Conservation (phyloP, 2,797 vertebrate species). For the Argya squamiceps region DNA sequence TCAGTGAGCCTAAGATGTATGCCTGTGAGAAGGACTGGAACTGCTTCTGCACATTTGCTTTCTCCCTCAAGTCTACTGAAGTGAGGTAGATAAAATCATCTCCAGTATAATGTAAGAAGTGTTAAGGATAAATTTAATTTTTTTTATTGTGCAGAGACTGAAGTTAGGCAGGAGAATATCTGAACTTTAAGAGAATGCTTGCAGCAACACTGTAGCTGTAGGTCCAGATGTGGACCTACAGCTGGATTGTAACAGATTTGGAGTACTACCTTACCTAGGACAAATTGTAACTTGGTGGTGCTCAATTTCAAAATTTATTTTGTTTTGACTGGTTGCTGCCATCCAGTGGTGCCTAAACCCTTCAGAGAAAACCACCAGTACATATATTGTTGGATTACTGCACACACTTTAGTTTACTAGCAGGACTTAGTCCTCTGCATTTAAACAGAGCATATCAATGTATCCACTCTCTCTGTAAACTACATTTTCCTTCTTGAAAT, state of each 20-base stretch:
- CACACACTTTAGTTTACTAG: background rate
- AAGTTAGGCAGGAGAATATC: background rate
- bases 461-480: background rate
- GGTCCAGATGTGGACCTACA: background rate
- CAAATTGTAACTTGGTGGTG: background rate
- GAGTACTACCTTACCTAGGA: background rate
- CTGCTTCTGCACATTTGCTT: background rate
- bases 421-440: background rate
- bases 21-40: background rate
- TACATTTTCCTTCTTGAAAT: background rate
- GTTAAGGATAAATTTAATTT: background rate
- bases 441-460: background rate
- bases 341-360: background rate
- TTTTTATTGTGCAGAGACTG: background rate
- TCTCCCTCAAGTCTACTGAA: background rate
- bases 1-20: accelerated
- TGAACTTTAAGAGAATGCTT: background rate
- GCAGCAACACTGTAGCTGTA: background rate
- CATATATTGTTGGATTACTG: background rate
- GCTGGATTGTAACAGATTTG: background rate
- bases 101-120: background rate
- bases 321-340: background rate
- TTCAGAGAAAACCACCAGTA: background rate
- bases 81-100: background rate
- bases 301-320: background rate